Base-by-base conservation (phyloP, 2,888 invertebrate species). In the Drosophila gaucha region DNA sequence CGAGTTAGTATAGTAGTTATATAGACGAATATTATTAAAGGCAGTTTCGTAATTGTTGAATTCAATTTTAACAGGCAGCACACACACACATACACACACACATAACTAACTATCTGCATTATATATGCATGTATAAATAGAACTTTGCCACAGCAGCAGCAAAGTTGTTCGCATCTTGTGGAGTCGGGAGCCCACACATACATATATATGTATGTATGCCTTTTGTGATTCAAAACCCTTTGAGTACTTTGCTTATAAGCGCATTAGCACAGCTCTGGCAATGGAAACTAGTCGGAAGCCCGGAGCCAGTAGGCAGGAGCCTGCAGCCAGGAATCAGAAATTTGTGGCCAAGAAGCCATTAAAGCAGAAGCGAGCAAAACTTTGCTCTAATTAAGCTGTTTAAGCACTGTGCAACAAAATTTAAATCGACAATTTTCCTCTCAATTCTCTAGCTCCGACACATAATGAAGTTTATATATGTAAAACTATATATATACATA, bases 251-350 rank as follows among this genome's bases (percentile, higher is more conserved):
- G 30, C 58, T 59, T 38, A 24, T 71, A 76, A 73, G 72, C 71
- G 72, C 65, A 70, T 73, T 73, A 70, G 52, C 36, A 55, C 39
- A 52, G 44, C 55, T 56, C 54, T 30, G 20, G 49, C 64, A 50
- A 43, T 51, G n/a, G 14, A 9, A 43, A 30, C n/a, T n/a, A 24
- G 30, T 18, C 43, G 24, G 14, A 24, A 24, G 14, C n/a, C 41
- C 20, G 22, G 3, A 35, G 22, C 10, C 39, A 9, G 44, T 3
- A 9, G 39, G 26, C 10, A 35, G 18, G n/a, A 14, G 59, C 6
- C 14, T 20, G 12, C 9, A 2, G 12, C n/a, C 20, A n/a, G 6
- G 24, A 9, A 41, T 41, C 41, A 24, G 24, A 41, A 41, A 26
- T 41, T 26, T 26, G 41, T 41, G 14, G 41, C 41, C 35, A 35